phyloP scores from a whole-genome alignment of 2,797 vertebrate genomes.

The Pseudochromis fuscus region DNA sequence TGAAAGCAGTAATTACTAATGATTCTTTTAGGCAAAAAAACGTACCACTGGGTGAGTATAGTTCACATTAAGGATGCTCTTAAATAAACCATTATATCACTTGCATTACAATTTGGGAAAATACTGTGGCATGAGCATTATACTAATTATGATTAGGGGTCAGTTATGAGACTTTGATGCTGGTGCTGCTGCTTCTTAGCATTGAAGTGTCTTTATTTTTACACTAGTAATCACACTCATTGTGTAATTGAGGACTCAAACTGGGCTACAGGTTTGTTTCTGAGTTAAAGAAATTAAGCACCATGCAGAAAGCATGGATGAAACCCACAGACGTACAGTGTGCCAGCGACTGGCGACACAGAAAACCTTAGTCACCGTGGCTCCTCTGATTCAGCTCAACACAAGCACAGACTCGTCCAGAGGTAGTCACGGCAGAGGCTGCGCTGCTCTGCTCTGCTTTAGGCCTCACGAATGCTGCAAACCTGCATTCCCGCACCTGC shows the following conservation, averaged over 20 bases:
- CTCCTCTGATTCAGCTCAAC: slow-evolving; percentile 67
- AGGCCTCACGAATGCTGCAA: slow-evolving; percentile 70
- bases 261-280: neutral
- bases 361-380: slow-evolving; percentile 64
- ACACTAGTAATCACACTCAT: no score
- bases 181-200: no score
- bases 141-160: neutral
- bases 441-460: slow-evolving; percentile 37
- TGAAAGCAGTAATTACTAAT: no score
- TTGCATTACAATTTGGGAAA: neutral
- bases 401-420: slow-evolving; percentile 74
- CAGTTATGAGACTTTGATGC: no score
- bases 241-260: neutral
- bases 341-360: slow-evolving; percentile 31
- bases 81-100: neutral
- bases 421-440: slow-evolving; percentile 54
- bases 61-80: no score
- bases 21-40: no score
- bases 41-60: no score
- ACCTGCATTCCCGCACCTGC: slow-evolving; percentile 79
- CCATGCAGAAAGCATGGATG: slow-evolving; percentile 5
- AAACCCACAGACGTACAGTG: neutral
- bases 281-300: neutral
- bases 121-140: neutral
- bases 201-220: no score